A percentile compares a stretch with the other conserved stretches of the same genome.
These are phyloP conservation scores for Drosophila paramelanica DNA, from an alignment of 2,888 invertebrate species.

Conservation along the genomic window DNA sequence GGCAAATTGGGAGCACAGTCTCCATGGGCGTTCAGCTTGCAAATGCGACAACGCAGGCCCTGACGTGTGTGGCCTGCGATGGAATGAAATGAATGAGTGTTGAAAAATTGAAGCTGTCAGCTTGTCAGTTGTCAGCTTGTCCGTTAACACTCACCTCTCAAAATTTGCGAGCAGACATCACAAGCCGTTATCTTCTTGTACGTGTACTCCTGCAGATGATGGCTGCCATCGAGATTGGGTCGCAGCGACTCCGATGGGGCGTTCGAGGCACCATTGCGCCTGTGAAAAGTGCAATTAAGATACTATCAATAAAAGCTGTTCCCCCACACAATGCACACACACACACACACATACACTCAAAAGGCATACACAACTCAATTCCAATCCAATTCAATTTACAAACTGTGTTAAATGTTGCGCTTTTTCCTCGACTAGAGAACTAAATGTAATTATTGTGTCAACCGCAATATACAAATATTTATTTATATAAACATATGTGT, in stretches of 20 bases:
- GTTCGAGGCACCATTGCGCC: conserved; percentile 91
- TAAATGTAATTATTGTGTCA: conserved; percentile 57
- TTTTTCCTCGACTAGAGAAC: conserved; percentile 29
- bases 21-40: conserved; percentile 95
- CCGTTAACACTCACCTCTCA: conserved; percentile 89
- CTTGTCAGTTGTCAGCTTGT: not conserved
- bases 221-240: conserved; percentile 86
- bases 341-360: conserved; percentile 1
- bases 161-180: conserved; percentile 96
- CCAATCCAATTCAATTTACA: conserved; percentile 28
- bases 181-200: conserved; percentile 98
- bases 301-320: conserved; percentile 14
- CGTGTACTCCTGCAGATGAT: conserved; percentile 96
- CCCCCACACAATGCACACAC: not conserved
- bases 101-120: not conserved
- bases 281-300: conserved; percentile 51
- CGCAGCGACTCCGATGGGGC: conserved; percentile 83
- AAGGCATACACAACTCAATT: conserved; percentile 25
- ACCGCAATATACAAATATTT: conserved; percentile 53
- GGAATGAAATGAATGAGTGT: not conserved
- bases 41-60: conserved; percentile 94
- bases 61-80: conserved; percentile 93
- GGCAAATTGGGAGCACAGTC: conserved; percentile 94
- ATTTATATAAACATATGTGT: conserved; percentile 14
- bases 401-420: conserved; percentile 54